Evolutionary conservation across 2,888 invertebrate species (phyloP).

Genomic region (Andrena marginata): DNA sequence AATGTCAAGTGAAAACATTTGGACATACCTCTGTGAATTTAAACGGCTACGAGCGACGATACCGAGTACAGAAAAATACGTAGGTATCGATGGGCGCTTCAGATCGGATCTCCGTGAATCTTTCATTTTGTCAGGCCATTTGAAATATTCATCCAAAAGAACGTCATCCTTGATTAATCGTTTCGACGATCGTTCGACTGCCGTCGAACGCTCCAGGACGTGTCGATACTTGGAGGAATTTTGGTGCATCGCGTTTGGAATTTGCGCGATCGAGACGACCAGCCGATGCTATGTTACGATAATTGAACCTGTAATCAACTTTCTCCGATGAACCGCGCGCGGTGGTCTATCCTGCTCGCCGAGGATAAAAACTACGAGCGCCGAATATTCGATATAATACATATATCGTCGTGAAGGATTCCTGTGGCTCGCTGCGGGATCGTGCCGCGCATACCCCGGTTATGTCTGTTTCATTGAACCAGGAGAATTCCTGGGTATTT

Average conservation of each 20-base stretch:
- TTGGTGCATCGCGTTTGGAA: background rate
- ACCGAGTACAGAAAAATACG: background rate
- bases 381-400: conserved; percentile 64
- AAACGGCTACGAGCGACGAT: background rate
- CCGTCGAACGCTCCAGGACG: background rate
- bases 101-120: background rate
- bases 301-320: conserved; percentile 35
- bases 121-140: too few species aligned
- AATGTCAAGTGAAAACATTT: conserved; percentile 12
- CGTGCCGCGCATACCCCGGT: conserved; percentile 58
- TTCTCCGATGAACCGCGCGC: background rate
- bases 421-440: conserved; percentile 53
- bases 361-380: conserved; percentile 54
- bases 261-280: background rate
- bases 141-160: too few species aligned
- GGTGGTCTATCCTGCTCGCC: background rate
- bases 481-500: conserved; percentile 66
- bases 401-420: conserved; percentile 57
- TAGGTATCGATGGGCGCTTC: background rate
- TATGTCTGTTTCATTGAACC: conserved; percentile 72
- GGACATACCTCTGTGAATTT: too few species aligned
- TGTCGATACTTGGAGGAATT: background rate
- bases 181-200: too few species aligned
- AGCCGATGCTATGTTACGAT: background rate
- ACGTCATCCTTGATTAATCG: too few species aligned